A percentile compares a stretch with the other conserved stretches of the same genome.
Conservation (phyloP, 35 echinoderm and acorn worm species). For the Patiria miniata region DNA sequence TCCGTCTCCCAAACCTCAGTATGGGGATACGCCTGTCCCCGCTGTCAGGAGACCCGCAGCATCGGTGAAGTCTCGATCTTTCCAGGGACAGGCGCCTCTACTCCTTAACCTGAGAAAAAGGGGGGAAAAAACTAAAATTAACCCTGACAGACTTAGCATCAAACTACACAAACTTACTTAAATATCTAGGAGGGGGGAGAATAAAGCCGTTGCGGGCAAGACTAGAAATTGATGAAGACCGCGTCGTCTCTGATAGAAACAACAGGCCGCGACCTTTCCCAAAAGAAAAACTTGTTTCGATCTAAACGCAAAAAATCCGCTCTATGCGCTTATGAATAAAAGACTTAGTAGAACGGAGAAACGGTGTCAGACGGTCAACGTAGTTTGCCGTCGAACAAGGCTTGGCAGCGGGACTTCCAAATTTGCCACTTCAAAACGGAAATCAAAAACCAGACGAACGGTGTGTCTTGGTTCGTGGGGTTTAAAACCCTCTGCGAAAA, state of each 20-base stretch:
- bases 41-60: not conserved
- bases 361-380: not conserved
- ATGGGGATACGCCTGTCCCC: too few species aligned
- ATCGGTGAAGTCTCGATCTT: not conserved
- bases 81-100: not conserved
- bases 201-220: too few species aligned
- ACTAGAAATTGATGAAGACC: too few species aligned
- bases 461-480: not conserved
- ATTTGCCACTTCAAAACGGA: not conserved
- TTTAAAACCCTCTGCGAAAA: not conserved
- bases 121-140: too few species aligned
- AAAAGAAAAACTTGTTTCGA: too few species aligned
- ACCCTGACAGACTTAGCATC: too few species aligned
- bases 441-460: not conserved
- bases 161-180: too few species aligned
- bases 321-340: not conserved
- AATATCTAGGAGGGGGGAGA: too few species aligned
- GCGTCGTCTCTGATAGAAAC: too few species aligned
- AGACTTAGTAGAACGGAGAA: not conserved
- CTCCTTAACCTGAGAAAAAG: not conserved
- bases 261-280: too few species aligned
- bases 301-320: not conserved
- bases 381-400: not conserved
- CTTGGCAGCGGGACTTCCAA: not conserved
- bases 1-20: too few species aligned